Evolutionary conservation across 2,797 vertebrate species (phyloP).

Genomic region (Taenioides sp.): DNA sequence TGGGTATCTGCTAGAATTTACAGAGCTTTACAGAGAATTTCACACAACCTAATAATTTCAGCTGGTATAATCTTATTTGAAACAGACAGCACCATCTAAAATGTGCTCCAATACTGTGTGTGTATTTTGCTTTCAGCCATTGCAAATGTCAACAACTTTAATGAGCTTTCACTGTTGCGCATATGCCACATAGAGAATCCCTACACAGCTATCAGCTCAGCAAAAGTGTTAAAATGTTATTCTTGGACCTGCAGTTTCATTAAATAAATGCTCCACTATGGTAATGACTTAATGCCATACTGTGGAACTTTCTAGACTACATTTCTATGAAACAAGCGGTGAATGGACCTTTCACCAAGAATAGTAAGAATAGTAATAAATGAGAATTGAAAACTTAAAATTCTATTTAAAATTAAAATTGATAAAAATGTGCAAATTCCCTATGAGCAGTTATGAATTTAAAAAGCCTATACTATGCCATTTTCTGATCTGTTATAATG

Average conservation of each 20-base stretch:
- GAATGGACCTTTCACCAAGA: too few species aligned
- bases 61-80: constrained; percentile 8
- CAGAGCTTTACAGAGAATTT: background rate
- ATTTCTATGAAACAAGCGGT: too few species aligned
- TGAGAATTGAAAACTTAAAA: too few species aligned
- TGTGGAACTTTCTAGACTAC: too few species aligned
- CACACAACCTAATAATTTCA: background rate
- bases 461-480: too few species aligned
- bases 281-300: too few species aligned
- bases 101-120: constrained; percentile 13
- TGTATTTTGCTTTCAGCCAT: constrained; percentile 20
- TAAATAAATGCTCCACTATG: constrained; percentile 17
- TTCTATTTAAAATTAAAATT: too few species aligned
- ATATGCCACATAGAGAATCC: constrained; percentile 7
- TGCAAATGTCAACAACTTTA: constrained; percentile 20
- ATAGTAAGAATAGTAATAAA: too few species aligned
- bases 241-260: constrained; percentile 12
- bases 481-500: too few species aligned
- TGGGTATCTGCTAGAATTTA: background rate
- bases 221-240: constrained; percentile 6
- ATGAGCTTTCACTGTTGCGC: constrained; percentile 10
- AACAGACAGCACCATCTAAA: constrained; percentile 25
- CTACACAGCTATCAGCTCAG: constrained; percentile 19
- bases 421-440: too few species aligned
- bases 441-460: too few species aligned